These are phyloP conservation scores for Prolemur simus DNA, from an alignment of 2,113 vertebrate species.

Conservation along the genomic window DNA sequence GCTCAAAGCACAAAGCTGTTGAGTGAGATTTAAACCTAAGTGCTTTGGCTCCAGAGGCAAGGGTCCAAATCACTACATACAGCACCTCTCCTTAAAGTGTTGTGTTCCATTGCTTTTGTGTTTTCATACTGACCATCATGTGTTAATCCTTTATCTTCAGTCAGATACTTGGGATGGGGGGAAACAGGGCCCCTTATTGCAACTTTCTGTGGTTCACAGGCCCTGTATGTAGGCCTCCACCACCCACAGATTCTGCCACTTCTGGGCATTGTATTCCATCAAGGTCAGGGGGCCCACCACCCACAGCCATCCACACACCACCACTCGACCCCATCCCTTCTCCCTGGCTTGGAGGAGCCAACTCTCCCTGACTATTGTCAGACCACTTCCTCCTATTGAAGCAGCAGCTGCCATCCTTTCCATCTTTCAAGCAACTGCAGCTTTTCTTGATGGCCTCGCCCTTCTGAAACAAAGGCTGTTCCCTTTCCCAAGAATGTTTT, in stretches of 20 bases:
- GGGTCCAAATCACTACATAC: fast-evolving
- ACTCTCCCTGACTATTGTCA: neutral
- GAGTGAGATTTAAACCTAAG: neutral
- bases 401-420: neutral
- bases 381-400: neutral
- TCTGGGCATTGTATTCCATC: too few relatives aligned
- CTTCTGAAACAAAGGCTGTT: neutral
- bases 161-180: neutral
- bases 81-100: neutral
- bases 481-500: neutral
- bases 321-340: neutral
- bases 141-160: neutral
- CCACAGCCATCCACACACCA: neutral
- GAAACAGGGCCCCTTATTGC: neutral
- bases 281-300: too few relatives aligned
- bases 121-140: neutral
- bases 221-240: neutral
- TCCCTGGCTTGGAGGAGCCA: neutral
- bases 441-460: neutral
- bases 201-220: neutral
- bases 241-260: too few relatives aligned
- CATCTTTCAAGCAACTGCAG: neutral
- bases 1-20: neutral
- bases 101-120: neutral
- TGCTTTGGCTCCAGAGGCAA: neutral